Evolutionary conservation across 1,140 invertebrate genomes (phyloP).

Genomic region (Diachasmimorpha longicaudata): DNA sequence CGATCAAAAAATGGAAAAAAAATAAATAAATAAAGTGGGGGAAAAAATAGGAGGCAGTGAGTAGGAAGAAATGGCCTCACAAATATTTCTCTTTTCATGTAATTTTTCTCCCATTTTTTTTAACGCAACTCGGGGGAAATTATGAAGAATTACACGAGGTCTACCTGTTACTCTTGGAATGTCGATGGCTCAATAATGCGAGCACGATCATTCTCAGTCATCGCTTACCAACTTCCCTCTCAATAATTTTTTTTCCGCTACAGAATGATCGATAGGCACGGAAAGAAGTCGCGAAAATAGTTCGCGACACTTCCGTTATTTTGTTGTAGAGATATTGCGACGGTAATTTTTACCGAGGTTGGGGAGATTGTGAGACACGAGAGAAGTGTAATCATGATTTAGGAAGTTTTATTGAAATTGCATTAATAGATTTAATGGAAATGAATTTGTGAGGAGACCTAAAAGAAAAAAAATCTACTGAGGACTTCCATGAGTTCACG

Average conservation of each 20-base stretch:
- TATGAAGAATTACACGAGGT: constrained; percentile 11
- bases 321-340: no score
- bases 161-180: constrained; percentile 29
- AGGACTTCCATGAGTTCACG: no score
- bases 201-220: not conserved
- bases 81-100: not conserved
- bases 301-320: no score
- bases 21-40: not conserved
- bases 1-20: not conserved
- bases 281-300: no score
- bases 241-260: not conserved
- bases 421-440: no score
- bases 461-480: no score
- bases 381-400: no score
- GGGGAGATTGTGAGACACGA: no score
- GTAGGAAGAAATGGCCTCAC: not conserved
- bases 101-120: not conserved
- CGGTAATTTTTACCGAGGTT: no score
- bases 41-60: not conserved
- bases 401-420: no score
- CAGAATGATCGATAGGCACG: not conserved
- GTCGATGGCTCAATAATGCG: constrained; percentile 29
- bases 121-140: not conserved
- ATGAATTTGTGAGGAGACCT: no score
- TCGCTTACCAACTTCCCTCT: not conserved